Conservation (phyloP, 2,888 invertebrate genomes). For the Ennomos erosarius region DNA sequence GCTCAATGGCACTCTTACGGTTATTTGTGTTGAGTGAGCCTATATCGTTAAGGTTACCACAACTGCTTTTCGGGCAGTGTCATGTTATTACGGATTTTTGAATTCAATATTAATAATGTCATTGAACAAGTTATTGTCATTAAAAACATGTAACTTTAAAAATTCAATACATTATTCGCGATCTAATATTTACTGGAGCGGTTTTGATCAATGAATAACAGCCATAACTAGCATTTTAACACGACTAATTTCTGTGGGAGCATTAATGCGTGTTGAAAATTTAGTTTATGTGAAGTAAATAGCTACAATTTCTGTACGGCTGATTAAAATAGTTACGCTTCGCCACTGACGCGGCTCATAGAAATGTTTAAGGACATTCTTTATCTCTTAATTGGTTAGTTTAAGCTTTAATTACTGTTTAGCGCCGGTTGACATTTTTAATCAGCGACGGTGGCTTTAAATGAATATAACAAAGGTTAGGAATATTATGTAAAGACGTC, state of each 20-base stretch:
- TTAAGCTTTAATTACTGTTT: slow-evolving; percentile 24
- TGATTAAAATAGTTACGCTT: slow-evolving; percentile 20
- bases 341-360: slow-evolving; percentile 15
- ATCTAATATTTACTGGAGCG: no score
- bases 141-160: no score
- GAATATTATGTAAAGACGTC: background rate
- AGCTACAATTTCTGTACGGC: slow-evolving; percentile 1
- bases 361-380: slow-evolving; percentile 24
- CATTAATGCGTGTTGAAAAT: background rate
- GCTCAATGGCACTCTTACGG: slow-evolving; percentile 13
- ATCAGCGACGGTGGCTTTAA: slow-evolving; percentile 17
- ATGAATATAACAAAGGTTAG: background rate
- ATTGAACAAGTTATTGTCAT: no score
- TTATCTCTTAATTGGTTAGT: slow-evolving; percentile 29
- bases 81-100: no score
- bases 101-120: no score
- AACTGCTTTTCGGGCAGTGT: background rate
- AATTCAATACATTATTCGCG: no score
- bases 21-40: slow-evolving; percentile 5
- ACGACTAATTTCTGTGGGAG: no score
- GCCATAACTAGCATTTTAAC: background rate
- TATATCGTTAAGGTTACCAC: background rate
- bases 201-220: background rate
- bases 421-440: slow-evolving; percentile 21
- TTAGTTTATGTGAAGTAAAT: slow-evolving; percentile 7